These are phyloP conservation scores for Gisinianus flammeolus DNA, from an alignment of 2,888 invertebrate genomes.

Conservation along the genomic window DNA sequence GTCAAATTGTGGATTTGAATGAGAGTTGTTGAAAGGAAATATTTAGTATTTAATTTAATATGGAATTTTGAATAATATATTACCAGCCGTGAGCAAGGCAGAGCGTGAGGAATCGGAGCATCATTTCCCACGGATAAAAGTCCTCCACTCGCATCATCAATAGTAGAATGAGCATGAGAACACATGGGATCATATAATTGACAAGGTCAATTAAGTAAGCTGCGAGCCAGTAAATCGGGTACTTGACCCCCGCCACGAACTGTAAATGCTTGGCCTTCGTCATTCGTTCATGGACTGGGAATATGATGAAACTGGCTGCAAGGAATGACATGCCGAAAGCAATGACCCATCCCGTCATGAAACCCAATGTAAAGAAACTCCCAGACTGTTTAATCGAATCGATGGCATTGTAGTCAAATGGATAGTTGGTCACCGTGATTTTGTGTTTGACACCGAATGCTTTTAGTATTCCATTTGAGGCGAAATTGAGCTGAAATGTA, in stretches of 20 bases:
- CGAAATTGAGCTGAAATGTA: no score
- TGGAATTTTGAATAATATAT: not conserved
- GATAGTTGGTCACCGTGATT: slow-evolving; percentile 69
- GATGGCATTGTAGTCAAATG: slow-evolving; percentile 70
- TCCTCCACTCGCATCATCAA: slow-evolving; percentile 47
- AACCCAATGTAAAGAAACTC: slow-evolving; percentile 44
- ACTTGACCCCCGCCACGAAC: slow-evolving; percentile 73
- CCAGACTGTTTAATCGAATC: slow-evolving; percentile 62
- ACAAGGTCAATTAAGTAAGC: slow-evolving; percentile 73
- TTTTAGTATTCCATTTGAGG: slow-evolving; percentile 70
- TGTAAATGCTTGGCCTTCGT: slow-evolving; percentile 74
- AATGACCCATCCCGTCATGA: slow-evolving; percentile 65
- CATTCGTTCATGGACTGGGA: slow-evolving; percentile 71
- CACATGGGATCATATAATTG: slow-evolving; percentile 68
- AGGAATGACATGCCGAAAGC: slow-evolving; percentile 70
- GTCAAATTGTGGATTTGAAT: no score
- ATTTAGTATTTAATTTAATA: no score
- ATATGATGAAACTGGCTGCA: slow-evolving; percentile 64
- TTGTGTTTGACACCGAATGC: slow-evolving; percentile 60
- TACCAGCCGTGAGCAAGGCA: slow-evolving; percentile 72
- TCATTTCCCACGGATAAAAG: slow-evolving; percentile 37
- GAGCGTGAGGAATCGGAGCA: slow-evolving; percentile 61
- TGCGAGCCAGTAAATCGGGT: slow-evolving; percentile 73
- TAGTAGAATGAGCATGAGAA: slow-evolving; percentile 69
- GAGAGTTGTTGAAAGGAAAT: no score